Evolutionary conservation across 1,140 invertebrate species (phyloP).

Genomic region (Drosophila simulans): DNA sequence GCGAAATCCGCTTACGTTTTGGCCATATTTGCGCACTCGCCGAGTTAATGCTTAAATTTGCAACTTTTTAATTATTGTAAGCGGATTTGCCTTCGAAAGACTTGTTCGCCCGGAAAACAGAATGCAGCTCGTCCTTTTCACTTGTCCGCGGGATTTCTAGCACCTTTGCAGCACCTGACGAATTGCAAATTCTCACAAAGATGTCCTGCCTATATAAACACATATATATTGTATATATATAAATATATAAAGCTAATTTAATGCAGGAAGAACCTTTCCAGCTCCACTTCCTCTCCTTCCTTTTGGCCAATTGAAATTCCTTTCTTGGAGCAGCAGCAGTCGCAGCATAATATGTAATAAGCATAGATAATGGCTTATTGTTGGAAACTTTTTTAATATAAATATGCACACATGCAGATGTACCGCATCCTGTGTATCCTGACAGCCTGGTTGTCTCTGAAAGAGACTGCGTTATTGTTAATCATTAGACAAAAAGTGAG

Average conservation of each 20-base stretch:
- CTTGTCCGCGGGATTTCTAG: conserved; percentile 16
- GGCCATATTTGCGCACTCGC: conserved; percentile 68
- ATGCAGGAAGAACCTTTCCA: background rate
- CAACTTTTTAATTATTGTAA: conserved; percentile 84
- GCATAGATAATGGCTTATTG: conserved; percentile 70
- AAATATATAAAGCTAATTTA: conserved; percentile 12
- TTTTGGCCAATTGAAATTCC: conserved; percentile 19
- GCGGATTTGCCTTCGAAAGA: conserved; percentile 63
- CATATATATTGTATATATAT: too few species aligned
- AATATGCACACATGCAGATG: conserved; percentile 65
- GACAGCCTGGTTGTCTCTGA: conserved; percentile 28
- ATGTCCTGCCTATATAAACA: too few species aligned
- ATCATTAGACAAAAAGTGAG: conserved; percentile 75
- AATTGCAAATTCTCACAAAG: too few species aligned
- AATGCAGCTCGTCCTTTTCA: conserved; percentile 21
- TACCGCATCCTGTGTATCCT: conserved; percentile 38
- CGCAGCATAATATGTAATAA: conserved; percentile 66
- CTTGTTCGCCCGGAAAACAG: conserved; percentile 43
- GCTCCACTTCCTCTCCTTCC: background rate
- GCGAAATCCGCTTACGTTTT: conserved; percentile 73
- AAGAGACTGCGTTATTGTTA: conserved; percentile 66
- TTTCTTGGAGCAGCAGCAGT: conserved; percentile 31
- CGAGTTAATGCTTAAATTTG: conserved; percentile 76
- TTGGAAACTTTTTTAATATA: conserved; percentile 82
- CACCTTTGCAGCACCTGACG: conserved; percentile 31